Percentiles rank a stretch among this genome's conserved stretches.
These are phyloP conservation scores for Mesochorus sp. DNA, from an alignment of 2,888 invertebrate genomes.

Conservation along the genomic window DNA sequence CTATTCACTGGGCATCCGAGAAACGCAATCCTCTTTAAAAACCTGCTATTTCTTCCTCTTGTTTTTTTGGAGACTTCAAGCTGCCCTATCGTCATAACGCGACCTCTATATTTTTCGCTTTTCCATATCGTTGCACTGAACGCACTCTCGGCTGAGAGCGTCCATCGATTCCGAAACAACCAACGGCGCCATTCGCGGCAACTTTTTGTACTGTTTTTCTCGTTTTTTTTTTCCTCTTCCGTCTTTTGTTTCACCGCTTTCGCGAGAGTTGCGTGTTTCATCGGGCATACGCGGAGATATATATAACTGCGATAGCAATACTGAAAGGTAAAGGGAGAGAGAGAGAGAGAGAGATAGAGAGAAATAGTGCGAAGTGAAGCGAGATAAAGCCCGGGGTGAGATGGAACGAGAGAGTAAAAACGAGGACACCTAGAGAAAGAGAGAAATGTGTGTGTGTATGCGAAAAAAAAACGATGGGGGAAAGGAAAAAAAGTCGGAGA, in stretches of 20 bases:
- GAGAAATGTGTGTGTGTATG: slow-evolving; percentile 34
- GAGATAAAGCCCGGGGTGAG: slow-evolving; percentile 35
- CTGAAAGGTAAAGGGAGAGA: slow-evolving; percentile 17
- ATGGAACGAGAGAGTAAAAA: slow-evolving; percentile 36
- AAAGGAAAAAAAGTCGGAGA: slow-evolving; percentile 23
- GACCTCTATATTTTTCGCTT: background rate
- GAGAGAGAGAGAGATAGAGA: slow-evolving; percentile 36
- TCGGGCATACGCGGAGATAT: slow-evolving; percentile 16
- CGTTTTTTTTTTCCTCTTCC: background rate
- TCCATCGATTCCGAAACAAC: slow-evolving; percentile 59
- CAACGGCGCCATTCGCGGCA: slow-evolving; percentile 39
- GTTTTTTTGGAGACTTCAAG: background rate
- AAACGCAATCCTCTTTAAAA: slow-evolving; percentile 9
- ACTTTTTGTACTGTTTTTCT: slow-evolving; percentile 31
- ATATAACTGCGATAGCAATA: slow-evolving; percentile 6
- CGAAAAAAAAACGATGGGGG: slow-evolving; percentile 17
- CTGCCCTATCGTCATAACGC: background rate
- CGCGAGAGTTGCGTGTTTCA: slow-evolving; percentile 41
- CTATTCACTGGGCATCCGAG: slow-evolving; percentile 5
- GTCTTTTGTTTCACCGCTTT: slow-evolving; percentile 31
- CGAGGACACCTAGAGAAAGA: slow-evolving; percentile 16
- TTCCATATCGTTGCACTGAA: slow-evolving; percentile 18
- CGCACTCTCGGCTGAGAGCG: slow-evolving; percentile 19
- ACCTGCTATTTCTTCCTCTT: background rate
- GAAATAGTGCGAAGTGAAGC: slow-evolving; percentile 48